Base-by-base conservation (phyloP, 1,140 invertebrate species). In the Drosophila sp. region DNA sequence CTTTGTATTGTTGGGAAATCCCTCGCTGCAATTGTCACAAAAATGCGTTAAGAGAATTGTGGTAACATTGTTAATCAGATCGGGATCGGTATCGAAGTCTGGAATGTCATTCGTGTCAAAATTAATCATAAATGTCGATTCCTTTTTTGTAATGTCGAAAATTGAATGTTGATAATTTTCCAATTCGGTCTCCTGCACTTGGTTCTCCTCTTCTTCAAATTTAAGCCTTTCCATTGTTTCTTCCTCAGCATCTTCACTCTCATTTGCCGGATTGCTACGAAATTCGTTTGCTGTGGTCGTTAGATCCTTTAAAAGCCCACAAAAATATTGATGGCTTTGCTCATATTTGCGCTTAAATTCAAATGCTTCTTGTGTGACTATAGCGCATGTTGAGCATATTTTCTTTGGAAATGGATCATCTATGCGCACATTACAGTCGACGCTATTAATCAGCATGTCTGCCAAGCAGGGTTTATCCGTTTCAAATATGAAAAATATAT, bases 401-500 rank as follows among this genome's bases (percentile, higher is more conserved):
- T 29, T 9, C 4, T 62, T 53, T 6, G 66, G 48, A 7, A 70
- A 61, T n/a, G 36, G 36, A 51, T 67, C 64, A 14, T 67, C 45
- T 8, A n/a, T 14, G 0, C 16, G 34, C 3, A 59, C 25, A 2
- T 40, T 8, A 1, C 43, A 48, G 34, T 50, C 43, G 8, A 59
- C 46, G 27, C 54, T 59, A 25, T 67, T 56, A 34, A 29, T 59
- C 0, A 67, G 65, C 65, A 67, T 67, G 0, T 67, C 56, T 9
- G 56, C 56, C 7, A 40, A 27, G 18, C 72, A 61, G 53, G 43
- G 46, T 43, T 53, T 45, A 4, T 65, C 34, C 14, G 36, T n/a
- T 13, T 53, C 45, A 25, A 16, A 57, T 40, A 11, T 32, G 9
- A 16, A 21, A 18, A 69, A 69, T 27, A 69, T 62, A 21, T 62